Evolutionary conservation across 2,888 invertebrate genomes (phyloP).

Genomic region (Criorhina ranunculi): DNA sequence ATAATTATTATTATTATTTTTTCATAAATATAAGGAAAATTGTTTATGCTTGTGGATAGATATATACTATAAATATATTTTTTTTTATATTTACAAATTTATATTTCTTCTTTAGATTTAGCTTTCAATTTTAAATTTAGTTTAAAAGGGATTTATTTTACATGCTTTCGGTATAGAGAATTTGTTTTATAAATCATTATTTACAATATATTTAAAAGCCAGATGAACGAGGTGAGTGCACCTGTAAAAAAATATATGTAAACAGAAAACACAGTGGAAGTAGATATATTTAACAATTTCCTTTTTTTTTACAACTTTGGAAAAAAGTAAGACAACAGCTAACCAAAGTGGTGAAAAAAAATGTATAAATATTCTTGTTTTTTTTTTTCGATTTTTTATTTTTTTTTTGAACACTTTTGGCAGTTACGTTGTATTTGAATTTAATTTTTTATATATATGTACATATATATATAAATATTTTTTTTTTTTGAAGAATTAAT

Average conservation of each 20-base stretch:
- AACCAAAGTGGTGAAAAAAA: slow-evolving; percentile 64
- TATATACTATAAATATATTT: neutral
- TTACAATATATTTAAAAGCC: slow-evolving; percentile 53
- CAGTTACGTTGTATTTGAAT: slow-evolving; percentile 75
- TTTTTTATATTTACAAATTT: slow-evolving; percentile 42
- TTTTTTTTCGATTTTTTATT: slow-evolving; percentile 76
- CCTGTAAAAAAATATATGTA: neutral
- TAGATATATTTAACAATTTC: slow-evolving; percentile 75
- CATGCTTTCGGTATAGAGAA: slow-evolving; percentile 32
- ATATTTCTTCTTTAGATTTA: slow-evolving; percentile 51
- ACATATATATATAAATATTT: neutral
- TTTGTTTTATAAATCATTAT: slow-evolving; percentile 37
- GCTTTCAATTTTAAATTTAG: slow-evolving; percentile 38
- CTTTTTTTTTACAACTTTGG: slow-evolving; percentile 68
- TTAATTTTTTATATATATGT: slow-evolving; percentile 19
- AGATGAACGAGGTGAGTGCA: slow-evolving; percentile 25
- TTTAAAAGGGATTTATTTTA: slow-evolving; percentile 19
- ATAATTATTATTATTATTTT: slow-evolving; percentile 16
- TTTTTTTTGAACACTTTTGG: slow-evolving; percentile 75
- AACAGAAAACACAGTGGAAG: slow-evolving; percentile 38
- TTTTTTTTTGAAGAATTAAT: slow-evolving; percentile 12
- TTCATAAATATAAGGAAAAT: slow-evolving; percentile 13
- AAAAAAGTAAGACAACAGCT: slow-evolving; percentile 81
- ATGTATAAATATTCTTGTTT: slow-evolving; percentile 79
- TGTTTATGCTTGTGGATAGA: slow-evolving; percentile 20